These are phyloP conservation scores for Oikopleura albicans DNA, from an alignment of 23 tunicate genomes.

Conservation along the genomic window DNA sequence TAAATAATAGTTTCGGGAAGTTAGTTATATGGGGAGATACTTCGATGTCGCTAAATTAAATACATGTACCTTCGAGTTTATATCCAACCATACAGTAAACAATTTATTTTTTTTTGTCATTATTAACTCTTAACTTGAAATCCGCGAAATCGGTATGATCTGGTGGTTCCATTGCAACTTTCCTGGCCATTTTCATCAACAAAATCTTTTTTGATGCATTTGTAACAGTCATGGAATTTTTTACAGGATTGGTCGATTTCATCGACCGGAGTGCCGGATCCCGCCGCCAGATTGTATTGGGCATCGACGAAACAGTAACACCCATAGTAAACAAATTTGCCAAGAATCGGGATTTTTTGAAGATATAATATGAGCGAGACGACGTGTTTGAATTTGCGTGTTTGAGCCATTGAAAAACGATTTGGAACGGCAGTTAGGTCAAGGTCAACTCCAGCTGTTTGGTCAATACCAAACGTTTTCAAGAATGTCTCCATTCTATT, in stretches of 20 bases:
- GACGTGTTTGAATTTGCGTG: constrained; percentile 9
- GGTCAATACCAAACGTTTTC: neutral
- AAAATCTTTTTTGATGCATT: constrained; percentile 1
- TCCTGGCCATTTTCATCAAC: constrained; percentile 1
- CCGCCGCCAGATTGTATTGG: neutral
- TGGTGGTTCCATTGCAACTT: neutral
- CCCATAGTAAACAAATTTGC: neutral
- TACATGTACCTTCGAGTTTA: too few species aligned
- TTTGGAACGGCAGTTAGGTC: neutral
- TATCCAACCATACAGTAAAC: too few species aligned
- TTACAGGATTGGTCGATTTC: neutral
- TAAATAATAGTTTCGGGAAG: too few species aligned
- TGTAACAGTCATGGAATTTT: neutral
- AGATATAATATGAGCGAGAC: neutral
- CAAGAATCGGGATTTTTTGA: neutral
- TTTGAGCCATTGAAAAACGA: neutral
- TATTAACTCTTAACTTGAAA: too few species aligned
- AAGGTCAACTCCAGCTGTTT: neutral
- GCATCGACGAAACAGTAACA: constrained; percentile 12
- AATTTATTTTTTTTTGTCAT: too few species aligned
- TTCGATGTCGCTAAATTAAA: too few species aligned
- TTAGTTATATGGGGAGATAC: too few species aligned
- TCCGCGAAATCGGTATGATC: neutral
- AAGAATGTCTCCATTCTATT: neutral
- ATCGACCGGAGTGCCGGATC: neutral